Evolutionary conservation across 2,797 vertebrate species (phyloP).

Genomic region (Graptemys geographica): DNA sequence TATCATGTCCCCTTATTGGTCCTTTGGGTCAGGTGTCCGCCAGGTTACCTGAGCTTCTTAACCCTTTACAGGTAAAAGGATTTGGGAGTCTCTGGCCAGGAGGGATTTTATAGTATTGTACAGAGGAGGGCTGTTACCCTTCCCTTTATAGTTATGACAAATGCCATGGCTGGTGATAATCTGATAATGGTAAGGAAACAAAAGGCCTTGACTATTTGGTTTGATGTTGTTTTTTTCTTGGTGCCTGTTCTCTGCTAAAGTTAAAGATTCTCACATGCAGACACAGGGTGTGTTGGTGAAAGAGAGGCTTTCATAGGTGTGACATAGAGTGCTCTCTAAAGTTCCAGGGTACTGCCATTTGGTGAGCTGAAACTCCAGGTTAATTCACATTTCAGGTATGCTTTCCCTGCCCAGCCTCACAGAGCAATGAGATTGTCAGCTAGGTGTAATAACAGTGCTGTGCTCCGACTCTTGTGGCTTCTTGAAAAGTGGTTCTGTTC

Average conservation of each 20-base stretch:
- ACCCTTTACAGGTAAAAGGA: no score
- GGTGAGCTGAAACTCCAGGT: background rate
- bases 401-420: background rate
- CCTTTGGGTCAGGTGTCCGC: no score
- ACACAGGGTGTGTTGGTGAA: background rate
- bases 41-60: no score
- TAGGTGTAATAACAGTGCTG: background rate
- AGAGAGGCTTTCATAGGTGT: constrained; percentile 12
- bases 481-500: background rate
- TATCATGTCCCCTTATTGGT: no score
- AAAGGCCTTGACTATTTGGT: constrained; percentile 45
- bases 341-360: background rate
- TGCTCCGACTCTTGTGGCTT: background rate
- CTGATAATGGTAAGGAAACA: constrained; percentile 41
- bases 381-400: background rate
- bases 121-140: no score
- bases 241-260: background rate
- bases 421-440: background rate
- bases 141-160: no score
- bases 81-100: no score
- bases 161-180: constrained; percentile 3
- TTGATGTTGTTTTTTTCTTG: constrained; percentile 50
- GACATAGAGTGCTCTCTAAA: background rate
- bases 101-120: no score
- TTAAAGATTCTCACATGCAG: constrained; percentile 12